A percentile compares a stretch with the other conserved stretches of the same genome.
Evolutionary conservation across 2,113 vertebrate species (phyloP).

Genomic region (Dipodomys ordii): DNA sequence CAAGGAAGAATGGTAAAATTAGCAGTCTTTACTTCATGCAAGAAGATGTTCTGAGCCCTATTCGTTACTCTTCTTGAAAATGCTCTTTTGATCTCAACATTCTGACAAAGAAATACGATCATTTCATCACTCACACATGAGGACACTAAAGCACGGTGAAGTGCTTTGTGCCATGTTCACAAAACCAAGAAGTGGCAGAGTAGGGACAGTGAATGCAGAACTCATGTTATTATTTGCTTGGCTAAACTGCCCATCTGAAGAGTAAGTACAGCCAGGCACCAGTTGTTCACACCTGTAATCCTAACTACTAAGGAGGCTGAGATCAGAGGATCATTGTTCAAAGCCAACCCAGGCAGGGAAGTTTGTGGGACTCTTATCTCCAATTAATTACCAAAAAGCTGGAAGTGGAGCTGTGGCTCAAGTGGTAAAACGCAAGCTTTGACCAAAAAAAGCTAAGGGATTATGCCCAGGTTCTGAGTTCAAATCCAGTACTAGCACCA

Average conservation of each 20-base stretch:
- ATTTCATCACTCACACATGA: neutral
- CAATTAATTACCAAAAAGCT: no score
- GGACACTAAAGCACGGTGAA: neutral
- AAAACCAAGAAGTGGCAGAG: neutral
- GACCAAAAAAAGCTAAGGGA: no score
- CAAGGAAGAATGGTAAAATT: neutral
- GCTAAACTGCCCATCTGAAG: neutral
- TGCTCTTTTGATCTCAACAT: neutral
- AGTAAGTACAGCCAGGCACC: neutral
- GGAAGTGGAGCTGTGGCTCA: no score
- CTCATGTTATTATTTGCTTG: neutral
- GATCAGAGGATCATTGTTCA: no score
- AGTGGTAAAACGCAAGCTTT: no score
- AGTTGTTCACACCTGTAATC: no score
- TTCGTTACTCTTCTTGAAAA: neutral
- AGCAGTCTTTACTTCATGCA: neutral
- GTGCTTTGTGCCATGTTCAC: neutral
- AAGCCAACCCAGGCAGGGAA: no score
- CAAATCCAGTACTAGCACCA: no score
- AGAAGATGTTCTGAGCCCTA: neutral
- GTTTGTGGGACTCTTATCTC: no score
- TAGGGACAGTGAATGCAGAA: neutral
- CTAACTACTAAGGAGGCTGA: no score
- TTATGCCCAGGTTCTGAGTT: no score
- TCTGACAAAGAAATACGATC: neutral